Evolutionary conservation across 1,140 invertebrate species (phyloP), one percentile per base, ranked within the genome.

Genomic region (Hydropsyche tenuis): DNA sequence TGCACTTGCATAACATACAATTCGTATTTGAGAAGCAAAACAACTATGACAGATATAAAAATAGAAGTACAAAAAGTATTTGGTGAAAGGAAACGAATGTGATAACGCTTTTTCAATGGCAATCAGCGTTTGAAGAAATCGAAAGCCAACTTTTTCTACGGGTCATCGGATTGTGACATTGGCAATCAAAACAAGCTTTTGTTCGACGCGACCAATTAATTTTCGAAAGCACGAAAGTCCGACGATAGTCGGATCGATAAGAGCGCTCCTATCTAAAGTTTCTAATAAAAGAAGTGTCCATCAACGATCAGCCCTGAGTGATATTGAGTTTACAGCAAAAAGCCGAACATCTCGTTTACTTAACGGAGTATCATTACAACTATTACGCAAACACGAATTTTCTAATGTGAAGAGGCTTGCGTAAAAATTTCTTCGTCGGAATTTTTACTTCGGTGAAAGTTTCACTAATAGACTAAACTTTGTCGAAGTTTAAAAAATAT

Each of bases 81-180:
- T 18, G 63, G 63, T 65, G 63, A 65, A 65, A 65, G 63, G 63
- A 65, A 45, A 43, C 63, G 42, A 65, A 65, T 65, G 18, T 65
- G 63, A 65, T 45, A 45, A 45, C 63, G 56, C 20, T 60, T 60
- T 60, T 60, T 60, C 56, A 60, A 60, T 60, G 20, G 63, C 20
- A 65, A 65, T 65, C 63, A 22, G 16, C 30, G 63, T 22, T 65
- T 65, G 63, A 45, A 65, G 30, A 45, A 65, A 65, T 65, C 63
- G 63, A 65, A 65, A 65, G 63, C 37, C 12, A 25, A 65, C 42
- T 42, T 65, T 65, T 43, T 65, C 27, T 16, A 65, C 63, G 63
- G 63, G 30, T 45, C 63, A 65, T 65, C 56, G 56, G 56, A 60
- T 60, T 60, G 56, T 65, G 63, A 65, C 63, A 65, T 65, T 65